A percentile compares a stretch with the other conserved stretches of the same genome.
Evolutionary conservation across 2,888 invertebrate genomes (phyloP).

Genomic region (Brachyptera putata): DNA sequence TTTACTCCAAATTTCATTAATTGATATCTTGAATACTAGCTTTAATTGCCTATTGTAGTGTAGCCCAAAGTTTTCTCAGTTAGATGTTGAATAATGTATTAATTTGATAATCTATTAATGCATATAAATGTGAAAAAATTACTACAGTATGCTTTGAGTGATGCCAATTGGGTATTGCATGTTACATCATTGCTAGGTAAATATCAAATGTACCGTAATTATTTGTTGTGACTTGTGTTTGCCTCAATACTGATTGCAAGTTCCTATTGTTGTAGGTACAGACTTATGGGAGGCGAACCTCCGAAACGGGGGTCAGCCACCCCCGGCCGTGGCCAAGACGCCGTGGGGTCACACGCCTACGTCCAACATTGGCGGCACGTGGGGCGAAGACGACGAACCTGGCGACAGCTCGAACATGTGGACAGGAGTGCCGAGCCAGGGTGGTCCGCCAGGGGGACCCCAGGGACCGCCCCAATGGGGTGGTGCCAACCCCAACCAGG

Average conservation of each 20-base stretch:
- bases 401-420: slow-evolving; percentile 81
- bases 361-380: slow-evolving; percentile 87
- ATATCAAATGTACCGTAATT: no score
- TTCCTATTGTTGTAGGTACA: slow-evolving; percentile 54
- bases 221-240: no score
- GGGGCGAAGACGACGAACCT: slow-evolving; percentile 90
- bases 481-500: slow-evolving; percentile 30
- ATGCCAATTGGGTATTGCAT: no score
- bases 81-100: no score
- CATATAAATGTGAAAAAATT: no score
- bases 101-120: no score
- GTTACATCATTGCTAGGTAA: no score
- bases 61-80: no score
- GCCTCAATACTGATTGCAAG: slow-evolving; percentile 12
- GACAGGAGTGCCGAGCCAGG: slow-evolving; percentile 63
- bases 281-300: slow-evolving; percentile 91
- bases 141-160: no score
- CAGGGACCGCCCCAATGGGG: slow-evolving; percentile 33
- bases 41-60: no score
- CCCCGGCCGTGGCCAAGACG: slow-evolving; percentile 75
- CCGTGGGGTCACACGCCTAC: slow-evolving; percentile 93
- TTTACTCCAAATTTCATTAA: no score
- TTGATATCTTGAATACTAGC: no score
- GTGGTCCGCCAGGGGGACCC: slow-evolving; percentile 38
- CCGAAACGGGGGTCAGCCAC: slow-evolving; percentile 83